phyloP scores from a whole-genome alignment of 2,888 invertebrate genomes.

The Eledone cirrhosa region DNA sequence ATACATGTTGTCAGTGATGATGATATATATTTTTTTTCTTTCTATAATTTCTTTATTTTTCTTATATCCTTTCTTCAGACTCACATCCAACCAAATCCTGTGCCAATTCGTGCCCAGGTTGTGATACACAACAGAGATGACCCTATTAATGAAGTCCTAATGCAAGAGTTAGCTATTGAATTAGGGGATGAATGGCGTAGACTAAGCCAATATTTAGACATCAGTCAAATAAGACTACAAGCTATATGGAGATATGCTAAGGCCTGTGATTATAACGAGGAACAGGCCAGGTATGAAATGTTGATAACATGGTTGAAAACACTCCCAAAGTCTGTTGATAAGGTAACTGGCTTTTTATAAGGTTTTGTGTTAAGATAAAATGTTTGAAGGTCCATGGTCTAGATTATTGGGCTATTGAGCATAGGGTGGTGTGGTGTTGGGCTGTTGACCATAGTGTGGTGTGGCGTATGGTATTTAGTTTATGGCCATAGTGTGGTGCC shows the following conservation, averaged over 20 bases:
- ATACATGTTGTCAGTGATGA: too few relatives aligned
- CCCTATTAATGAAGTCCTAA: conserved; percentile 49
- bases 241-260: conserved; percentile 42
- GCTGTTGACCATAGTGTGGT: too few relatives aligned
- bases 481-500: too few relatives aligned
- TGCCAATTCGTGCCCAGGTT: conserved; percentile 49
- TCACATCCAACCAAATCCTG: not conserved
- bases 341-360: conserved; percentile 50
- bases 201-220: conserved; percentile 54
- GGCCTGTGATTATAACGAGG: conserved; percentile 43
- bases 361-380: too few relatives aligned
- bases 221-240: conserved; percentile 54
- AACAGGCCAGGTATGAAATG: conserved; percentile 58
- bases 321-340: conserved; percentile 55
- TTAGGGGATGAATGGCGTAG: conserved; percentile 61
- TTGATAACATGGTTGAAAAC: conserved; percentile 61
- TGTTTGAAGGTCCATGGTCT: too few relatives aligned
- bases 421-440: too few relatives aligned
- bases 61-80: too few relatives aligned
- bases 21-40: too few relatives aligned
- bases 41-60: too few relatives aligned
- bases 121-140: conserved; percentile 47
- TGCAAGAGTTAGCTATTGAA: conserved; percentile 51
- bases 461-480: too few relatives aligned
- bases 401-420: too few relatives aligned